Evolutionary conservation across 2,113 vertebrate genomes (phyloP).

Genomic region (Centrocercus urophasianus): DNA sequence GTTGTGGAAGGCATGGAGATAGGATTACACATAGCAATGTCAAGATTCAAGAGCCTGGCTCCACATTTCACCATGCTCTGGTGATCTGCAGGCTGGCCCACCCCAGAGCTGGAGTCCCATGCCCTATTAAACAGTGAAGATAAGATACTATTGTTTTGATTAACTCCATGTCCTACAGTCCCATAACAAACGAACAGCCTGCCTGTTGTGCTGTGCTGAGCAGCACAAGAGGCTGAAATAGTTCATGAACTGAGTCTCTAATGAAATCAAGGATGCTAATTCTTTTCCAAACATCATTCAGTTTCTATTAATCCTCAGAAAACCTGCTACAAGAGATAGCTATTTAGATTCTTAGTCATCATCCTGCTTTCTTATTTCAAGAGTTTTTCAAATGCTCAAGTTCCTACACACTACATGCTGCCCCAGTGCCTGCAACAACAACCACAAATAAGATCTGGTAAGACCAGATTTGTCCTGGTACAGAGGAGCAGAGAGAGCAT

Average conservation of each 20-base stretch:
- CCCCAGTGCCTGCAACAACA: neutral
- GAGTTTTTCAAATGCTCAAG: neutral
- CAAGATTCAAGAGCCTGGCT: neutral
- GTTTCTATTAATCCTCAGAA: neutral
- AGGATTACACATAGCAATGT: neutral
- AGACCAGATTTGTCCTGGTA: neutral
- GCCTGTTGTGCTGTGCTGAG: neutral
- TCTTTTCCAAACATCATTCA: neutral
- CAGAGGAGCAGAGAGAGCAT: neutral
- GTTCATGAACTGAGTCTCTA: neutral
- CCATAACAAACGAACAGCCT: neutral
- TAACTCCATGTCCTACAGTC: neutral
- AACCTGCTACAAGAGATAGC: neutral
- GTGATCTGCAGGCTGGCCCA: neutral
- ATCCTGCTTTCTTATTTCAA: neutral
- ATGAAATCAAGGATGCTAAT: neutral
- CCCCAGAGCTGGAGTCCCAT: neutral
- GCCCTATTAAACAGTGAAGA: neutral
- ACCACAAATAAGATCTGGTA: fast-evolving
- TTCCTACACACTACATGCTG: neutral
- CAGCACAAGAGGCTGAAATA: neutral
- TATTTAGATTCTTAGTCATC: neutral
- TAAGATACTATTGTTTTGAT: neutral
- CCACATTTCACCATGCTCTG: neutral
- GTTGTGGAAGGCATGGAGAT: neutral